phyloP scores from a whole-genome alignment of 1,140 invertebrate genomes.

The Aphaenogaster rudis region DNA sequence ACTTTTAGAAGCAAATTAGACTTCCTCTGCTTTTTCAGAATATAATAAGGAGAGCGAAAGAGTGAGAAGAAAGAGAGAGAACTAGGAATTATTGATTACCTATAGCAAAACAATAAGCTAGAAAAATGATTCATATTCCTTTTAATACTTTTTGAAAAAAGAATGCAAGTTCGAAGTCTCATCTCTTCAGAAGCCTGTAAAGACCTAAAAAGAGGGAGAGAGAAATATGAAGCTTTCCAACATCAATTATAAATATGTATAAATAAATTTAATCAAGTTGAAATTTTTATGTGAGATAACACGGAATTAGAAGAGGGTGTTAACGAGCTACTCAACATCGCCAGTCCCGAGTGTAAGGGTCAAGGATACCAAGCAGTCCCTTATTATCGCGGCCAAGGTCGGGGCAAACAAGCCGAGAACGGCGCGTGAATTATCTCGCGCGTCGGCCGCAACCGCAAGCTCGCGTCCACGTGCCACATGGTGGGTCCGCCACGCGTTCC shows the following conservation, averaged over 20 bases:
- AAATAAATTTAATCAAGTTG: slow-evolving; percentile 7
- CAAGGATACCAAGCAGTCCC: slow-evolving; percentile 8
- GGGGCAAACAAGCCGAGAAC: background rate
- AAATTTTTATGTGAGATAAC: background rate
- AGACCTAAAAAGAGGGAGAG: background rate
- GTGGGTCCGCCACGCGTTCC: background rate
- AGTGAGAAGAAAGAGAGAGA: background rate
- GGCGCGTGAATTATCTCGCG: slow-evolving; percentile 42
- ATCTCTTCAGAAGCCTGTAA: background rate
- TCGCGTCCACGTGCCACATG: slow-evolving; percentile 22
- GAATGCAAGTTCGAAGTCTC: background rate
- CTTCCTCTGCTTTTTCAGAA: background rate
- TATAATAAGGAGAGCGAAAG: background rate
- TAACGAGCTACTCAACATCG: background rate
- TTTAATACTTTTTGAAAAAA: background rate
- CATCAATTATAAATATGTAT: background rate
- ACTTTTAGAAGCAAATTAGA: background rate
- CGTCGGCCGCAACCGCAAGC: slow-evolving; percentile 43
- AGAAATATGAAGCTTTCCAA: too few relatives aligned
- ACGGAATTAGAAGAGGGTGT: background rate
- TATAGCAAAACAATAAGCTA: background rate
- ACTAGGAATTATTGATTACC: background rate
- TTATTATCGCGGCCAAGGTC: slow-evolving; percentile 50
- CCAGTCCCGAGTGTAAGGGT: background rate
- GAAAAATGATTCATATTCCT: background rate